phyloP scores from a whole-genome alignment of 2,888 invertebrate genomes.

The Cenopis cana region DNA sequence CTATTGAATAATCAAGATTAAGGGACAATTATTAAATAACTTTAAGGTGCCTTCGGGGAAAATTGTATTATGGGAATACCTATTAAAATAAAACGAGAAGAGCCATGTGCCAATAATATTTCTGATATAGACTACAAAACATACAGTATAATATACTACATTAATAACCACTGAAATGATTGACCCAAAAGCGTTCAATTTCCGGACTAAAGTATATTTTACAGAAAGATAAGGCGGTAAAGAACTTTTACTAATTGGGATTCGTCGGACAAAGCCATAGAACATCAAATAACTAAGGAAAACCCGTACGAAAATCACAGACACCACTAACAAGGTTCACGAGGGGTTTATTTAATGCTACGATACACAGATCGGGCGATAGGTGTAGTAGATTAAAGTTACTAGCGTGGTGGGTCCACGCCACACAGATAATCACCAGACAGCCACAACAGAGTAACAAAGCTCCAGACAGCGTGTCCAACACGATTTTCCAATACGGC shows the following conservation, averaged over 20 bases:
- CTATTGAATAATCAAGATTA: background rate
- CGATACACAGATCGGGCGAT: constrained; percentile 27
- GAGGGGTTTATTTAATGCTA: constrained; percentile 21
- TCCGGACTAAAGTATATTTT: background rate
- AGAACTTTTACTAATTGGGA: background rate
- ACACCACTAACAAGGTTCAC: constrained; percentile 8
- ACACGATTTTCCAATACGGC: constrained; percentile 33
- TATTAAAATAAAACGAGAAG: no score
- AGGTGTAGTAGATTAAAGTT: constrained; percentile 23
- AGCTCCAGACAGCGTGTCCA: constrained; percentile 11
- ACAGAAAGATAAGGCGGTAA: background rate
- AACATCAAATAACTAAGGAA: background rate
- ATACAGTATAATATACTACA: no score
- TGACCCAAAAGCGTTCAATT: no score
- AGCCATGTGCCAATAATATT: no score
- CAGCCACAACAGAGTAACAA: constrained; percentile 24
- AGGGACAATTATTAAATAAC: background rate
- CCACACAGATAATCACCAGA: constrained; percentile 12
- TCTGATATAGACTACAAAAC: no score
- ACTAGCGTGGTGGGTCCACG: constrained; percentile 6
- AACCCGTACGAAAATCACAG: background rate
- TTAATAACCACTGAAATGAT: no score
- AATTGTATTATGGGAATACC: background rate
- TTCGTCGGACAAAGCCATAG: background rate
- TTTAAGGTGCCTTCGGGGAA: background rate